Evolutionary conservation across 2,888 invertebrate species (phyloP).

Genomic region (Tipula lateralis): DNA sequence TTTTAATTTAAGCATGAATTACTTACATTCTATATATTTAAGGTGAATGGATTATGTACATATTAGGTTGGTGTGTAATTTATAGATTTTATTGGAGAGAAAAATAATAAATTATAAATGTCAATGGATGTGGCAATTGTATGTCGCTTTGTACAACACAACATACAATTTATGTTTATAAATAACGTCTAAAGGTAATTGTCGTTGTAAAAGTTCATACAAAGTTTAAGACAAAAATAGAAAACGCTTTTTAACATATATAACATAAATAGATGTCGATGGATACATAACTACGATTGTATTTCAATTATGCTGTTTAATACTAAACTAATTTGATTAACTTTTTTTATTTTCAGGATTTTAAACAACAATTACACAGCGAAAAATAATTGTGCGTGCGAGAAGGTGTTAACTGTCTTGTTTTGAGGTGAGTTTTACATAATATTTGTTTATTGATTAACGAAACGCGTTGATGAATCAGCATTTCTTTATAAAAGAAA

Average conservation of each 20-base stretch:
- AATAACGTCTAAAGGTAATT: too few species aligned
- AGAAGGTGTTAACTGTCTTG: background rate
- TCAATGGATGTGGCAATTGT: background rate
- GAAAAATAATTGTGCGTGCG: background rate
- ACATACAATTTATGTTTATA: background rate
- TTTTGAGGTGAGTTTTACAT: background rate
- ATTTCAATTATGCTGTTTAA: background rate
- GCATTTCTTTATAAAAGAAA: too few species aligned
- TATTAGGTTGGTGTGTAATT: background rate
- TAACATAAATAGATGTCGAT: background rate
- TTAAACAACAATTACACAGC: background rate
- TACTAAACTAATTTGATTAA: background rate
- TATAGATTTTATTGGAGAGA: background rate
- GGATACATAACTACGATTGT: background rate
- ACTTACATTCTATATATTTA: background rate
- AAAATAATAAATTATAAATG: background rate
- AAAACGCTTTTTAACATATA: background rate
- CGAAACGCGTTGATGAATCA: background rate
- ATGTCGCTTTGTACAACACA: background rate
- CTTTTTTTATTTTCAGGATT: background rate
- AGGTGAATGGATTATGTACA: background rate
- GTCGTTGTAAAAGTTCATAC: background rate
- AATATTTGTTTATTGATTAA: background rate
- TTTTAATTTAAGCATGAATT: conserved; percentile 19
- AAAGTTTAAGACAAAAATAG: background rate